Percentiles rank a stretch among this genome's conserved stretches.
Evolutionary conservation across 2,797 vertebrate species (phyloP).

Genomic region (Pterois miles): DNA sequence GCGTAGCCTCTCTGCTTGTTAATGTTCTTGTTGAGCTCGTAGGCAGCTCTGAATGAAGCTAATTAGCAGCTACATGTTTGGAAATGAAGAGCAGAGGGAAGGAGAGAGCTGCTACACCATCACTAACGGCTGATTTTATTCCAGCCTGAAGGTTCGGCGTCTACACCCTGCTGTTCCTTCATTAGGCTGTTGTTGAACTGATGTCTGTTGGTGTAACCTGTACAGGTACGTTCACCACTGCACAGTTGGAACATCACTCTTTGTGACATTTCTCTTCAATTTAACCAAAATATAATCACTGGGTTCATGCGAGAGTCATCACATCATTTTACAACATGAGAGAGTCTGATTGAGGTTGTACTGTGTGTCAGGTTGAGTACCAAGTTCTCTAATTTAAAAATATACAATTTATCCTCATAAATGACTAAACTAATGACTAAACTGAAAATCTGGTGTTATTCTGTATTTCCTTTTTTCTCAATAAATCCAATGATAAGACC

Average conservation of each 20-base stretch:
- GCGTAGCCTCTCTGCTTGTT: conserved; percentile 28
- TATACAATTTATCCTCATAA: not conserved
- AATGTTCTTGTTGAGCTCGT: not conserved
- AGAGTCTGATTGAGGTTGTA: not conserved
- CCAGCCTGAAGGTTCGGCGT: not conserved
- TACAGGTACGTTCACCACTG: no score
- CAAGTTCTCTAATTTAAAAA: no score
- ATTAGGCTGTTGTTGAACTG: not conserved
- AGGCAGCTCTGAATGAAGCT: conserved; percentile 7
- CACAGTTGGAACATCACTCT: no score
- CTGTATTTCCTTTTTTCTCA: no score
- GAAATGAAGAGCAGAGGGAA: not conserved
- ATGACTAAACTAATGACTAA: no score
- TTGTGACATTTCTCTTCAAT: not conserved
- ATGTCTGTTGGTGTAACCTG: no score
- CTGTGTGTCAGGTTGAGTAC: no score
- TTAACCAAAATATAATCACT: not conserved
- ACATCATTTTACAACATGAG: not conserved
- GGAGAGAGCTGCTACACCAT: not conserved
- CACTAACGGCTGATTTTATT: not conserved
- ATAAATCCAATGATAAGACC: no score
- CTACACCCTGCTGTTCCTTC: not conserved
- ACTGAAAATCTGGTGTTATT: no score
- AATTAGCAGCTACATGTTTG: conserved; percentile 51
- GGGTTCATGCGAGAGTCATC: not conserved